Base-by-base conservation (phyloP, 2,888 invertebrate species). In the Mellilla xanthometata region DNA sequence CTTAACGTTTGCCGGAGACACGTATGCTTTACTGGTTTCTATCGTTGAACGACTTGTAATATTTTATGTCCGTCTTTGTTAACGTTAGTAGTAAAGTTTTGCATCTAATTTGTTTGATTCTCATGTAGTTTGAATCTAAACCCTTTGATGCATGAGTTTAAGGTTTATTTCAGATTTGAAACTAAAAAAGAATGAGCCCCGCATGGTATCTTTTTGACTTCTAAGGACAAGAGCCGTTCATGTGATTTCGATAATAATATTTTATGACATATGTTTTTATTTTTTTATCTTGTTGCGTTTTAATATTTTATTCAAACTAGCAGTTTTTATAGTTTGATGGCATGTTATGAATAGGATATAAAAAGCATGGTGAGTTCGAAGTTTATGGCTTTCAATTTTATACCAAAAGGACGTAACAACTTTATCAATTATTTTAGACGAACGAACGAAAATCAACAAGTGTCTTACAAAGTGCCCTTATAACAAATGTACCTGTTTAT, bases 381-480 rank as follows among this genome's bases (percentile, higher is more conserved):
- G 6, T 8, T 7, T 24, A 3, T 24, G 8, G 8, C 8, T 24
- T 1, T 5, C 6, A 19, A 10, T 22, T 58, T 54, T 66, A 67
- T 75, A 78, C 64, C 74, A 72, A 76, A 76, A 73, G 72, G 77
- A 78, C 72, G n/a, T n/a, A n/a, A 68, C 56, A 54, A 58, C 60
- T 56, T 61, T 51, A 52, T 58, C 58, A 44, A 49, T 52, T 55
- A 44, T 41, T 65, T 53, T 67, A 76, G 75, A 73, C 70, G 72
- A 77, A 75, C 70, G 68, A 76, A 65, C 71, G 72, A 77, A 64
- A 77, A 63, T 43, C 53, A 53, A 54, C 41, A 59, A 68, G 68
- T 73, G 71, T 60, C 64, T 57, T 50, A 65, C 63, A 46, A 77
- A 80, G 84, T 85, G 84, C 73, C 73, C 75, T 81, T 76, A 76